Evolutionary conservation across 2,113 vertebrate species (phyloP).

Genomic region (Gallinago media): DNA sequence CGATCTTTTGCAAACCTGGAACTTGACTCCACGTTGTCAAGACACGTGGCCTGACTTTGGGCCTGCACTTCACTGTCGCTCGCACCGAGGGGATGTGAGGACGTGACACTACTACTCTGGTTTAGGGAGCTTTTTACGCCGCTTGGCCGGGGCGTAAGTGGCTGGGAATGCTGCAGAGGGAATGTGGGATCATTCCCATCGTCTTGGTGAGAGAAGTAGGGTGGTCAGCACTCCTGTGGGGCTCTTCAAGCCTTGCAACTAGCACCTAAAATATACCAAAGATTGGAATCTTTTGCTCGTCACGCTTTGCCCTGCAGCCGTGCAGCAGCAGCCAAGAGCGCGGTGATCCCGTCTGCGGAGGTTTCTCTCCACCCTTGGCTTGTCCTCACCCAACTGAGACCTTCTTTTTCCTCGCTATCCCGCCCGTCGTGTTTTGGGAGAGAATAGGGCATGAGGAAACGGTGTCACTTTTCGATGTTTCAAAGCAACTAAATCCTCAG

Average conservation of each 20-base stretch:
- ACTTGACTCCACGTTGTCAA: background rate
- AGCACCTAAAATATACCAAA: conserved; percentile 26
- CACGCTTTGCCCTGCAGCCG: background rate
- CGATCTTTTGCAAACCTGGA: background rate
- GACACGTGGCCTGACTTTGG: background rate
- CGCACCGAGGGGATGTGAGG: background rate
- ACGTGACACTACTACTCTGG: rapidly evolving
- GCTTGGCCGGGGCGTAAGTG: rapidly evolving
- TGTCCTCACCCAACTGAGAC: background rate
- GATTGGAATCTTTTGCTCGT: background rate
- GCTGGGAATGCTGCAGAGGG: background rate
- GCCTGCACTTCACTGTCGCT: background rate
- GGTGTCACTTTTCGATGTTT: background rate
- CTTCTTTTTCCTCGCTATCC: background rate
- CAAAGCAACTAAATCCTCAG: conserved; percentile 40
- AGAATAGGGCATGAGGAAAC: background rate
- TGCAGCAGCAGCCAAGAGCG: background rate
- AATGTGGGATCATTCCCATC: background rate
- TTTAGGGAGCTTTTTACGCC: background rate
- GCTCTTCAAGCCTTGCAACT: background rate
- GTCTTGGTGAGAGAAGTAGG: background rate
- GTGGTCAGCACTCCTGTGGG: background rate
- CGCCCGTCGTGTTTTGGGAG: background rate
- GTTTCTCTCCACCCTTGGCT: background rate
- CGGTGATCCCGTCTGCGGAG: background rate